These are phyloP conservation scores for Dinocampus coccinellae DNA, from an alignment of 2,888 invertebrate species.

Conservation along the genomic window DNA sequence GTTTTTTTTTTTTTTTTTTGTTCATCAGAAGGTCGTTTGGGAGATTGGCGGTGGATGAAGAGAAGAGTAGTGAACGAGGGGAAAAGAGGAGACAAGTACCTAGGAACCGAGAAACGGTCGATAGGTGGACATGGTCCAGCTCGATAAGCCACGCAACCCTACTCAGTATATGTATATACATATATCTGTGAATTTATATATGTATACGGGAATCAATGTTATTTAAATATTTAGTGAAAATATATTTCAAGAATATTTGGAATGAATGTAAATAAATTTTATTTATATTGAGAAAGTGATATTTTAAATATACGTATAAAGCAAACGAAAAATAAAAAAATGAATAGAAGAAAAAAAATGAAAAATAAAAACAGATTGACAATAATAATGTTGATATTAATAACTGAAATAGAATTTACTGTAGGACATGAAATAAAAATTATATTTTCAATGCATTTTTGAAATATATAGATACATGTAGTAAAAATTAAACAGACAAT, in stretches of 20 bases:
- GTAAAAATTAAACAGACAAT: background rate
- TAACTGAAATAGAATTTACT: too few species aligned
- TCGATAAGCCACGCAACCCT: constrained; percentile 27
- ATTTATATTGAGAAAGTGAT: too few species aligned
- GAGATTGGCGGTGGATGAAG: constrained; percentile 38
- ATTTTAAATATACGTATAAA: too few species aligned
- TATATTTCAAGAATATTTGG: constrained; percentile 56
- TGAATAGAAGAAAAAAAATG: too few species aligned
- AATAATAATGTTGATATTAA: too few species aligned
- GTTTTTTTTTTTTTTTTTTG: constrained; percentile 45
- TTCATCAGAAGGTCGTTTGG: constrained; percentile 52
- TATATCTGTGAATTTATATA: constrained; percentile 19
- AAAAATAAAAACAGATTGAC: too few species aligned
- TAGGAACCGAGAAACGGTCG: constrained; percentile 57
- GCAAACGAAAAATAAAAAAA: too few species aligned
- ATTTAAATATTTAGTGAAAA: constrained; percentile 60
- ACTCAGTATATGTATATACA: constrained; percentile 11
- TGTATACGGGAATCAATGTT: constrained; percentile 52
- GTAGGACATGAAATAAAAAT: background rate
- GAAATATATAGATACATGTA: too few species aligned
- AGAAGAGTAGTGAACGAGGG: constrained; percentile 28
- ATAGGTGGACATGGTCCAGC: constrained; percentile 58
- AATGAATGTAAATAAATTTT: constrained; percentile 14
- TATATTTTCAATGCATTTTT: too few species aligned
- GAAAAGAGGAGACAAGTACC: constrained; percentile 42